These are phyloP conservation scores for Dilophus febrilis DNA, from an alignment of 2,888 invertebrate species.

Conservation along the genomic window DNA sequence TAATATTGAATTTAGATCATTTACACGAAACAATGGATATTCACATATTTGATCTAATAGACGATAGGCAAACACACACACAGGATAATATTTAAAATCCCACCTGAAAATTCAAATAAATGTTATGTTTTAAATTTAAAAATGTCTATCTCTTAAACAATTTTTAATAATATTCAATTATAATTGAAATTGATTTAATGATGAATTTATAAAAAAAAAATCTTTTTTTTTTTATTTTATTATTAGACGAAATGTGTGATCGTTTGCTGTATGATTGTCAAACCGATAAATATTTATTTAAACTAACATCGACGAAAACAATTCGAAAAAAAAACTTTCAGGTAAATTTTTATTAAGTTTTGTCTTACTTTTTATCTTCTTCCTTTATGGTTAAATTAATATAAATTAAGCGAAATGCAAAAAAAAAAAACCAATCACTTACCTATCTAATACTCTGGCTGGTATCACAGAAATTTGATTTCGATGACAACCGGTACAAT, in stretches of 20 bases:
- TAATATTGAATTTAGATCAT: constrained; percentile 49
- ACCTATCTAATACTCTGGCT: constrained; percentile 37
- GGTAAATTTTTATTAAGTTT: too few species aligned
- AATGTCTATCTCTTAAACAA: not conserved
- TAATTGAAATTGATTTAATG: too few species aligned
- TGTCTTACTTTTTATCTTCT: too few species aligned
- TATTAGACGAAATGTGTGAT: too few species aligned
- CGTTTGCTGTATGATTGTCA: too few species aligned
- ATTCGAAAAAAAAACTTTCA: too few species aligned
- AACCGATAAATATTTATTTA: too few species aligned
- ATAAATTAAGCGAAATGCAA: too few species aligned
- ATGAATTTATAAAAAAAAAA: too few species aligned
- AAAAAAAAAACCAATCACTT: constrained; percentile 3
- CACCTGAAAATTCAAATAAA: constrained; percentile 16
- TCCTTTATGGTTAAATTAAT: too few species aligned
- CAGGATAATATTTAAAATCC: constrained; percentile 48
- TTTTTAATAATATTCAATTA: not conserved
- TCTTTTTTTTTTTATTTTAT: too few species aligned
- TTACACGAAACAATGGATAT: constrained; percentile 62
- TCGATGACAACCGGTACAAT: constrained; percentile 74
- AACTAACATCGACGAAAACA: too few species aligned
- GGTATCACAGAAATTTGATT: constrained; percentile 58
- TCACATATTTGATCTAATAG: constrained; percentile 56
- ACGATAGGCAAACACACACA: constrained; percentile 63
- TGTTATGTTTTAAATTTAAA: not conserved